phyloP scores from a whole-genome alignment of 2,888 invertebrate genomes.

The Plusia festucae region DNA sequence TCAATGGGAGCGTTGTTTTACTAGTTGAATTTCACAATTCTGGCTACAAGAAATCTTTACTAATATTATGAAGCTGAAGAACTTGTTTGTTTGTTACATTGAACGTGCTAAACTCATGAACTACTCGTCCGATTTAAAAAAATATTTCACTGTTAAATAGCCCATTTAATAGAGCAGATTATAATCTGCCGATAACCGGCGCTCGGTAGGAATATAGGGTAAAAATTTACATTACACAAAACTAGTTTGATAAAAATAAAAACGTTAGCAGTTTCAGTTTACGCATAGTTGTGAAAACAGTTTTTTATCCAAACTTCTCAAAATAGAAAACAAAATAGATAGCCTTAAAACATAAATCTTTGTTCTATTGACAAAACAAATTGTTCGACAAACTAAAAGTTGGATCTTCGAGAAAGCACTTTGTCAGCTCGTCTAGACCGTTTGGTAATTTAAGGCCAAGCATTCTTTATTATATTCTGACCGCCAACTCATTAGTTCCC shows the following conservation, averaged over 20 bases:
- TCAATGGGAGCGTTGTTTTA: constrained; percentile 27
- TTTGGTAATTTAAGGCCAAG: constrained; percentile 47
- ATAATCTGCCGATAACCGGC: no score
- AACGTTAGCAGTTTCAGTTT: neutral
- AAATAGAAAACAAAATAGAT: neutral
- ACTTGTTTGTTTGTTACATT: no score
- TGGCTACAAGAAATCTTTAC: no score
- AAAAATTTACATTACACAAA: no score
- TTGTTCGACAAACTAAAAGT: constrained; percentile 31
- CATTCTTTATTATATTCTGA: constrained; percentile 49
- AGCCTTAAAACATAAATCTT: constrained; percentile 35
- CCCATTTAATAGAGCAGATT: no score
- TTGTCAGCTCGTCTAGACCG: constrained; percentile 46
- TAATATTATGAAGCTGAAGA: no score
- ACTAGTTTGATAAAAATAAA: no score
- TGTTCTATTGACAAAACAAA: constrained; percentile 22
- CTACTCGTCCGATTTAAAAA: no score
- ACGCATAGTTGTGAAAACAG: neutral
- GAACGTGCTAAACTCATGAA: no score
- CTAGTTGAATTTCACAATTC: neutral
- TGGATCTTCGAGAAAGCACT: constrained; percentile 46
- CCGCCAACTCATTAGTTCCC: constrained; percentile 53
- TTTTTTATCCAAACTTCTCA: neutral
- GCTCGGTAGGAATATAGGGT: no score
- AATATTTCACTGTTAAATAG: no score